A percentile compares a stretch with the other conserved stretches of the same genome.
Conservation (phyloP, 2,797 vertebrate species). For the Semaprochilodus insignis region DNA sequence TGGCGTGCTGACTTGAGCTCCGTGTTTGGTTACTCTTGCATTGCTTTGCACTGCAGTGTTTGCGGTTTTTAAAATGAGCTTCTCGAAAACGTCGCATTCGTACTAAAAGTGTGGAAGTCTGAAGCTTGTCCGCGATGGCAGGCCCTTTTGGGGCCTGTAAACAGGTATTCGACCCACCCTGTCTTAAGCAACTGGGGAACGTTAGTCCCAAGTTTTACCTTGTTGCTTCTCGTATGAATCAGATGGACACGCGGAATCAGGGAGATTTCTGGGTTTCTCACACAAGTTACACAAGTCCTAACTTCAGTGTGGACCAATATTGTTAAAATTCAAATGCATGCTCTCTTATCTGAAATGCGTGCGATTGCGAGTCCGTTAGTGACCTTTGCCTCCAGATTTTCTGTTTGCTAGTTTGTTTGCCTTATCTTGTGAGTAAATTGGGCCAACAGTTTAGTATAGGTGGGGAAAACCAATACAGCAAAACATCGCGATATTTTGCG, state of each 20-base stretch:
- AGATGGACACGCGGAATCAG: neutral
- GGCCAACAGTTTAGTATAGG: neutral
- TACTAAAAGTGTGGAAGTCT: too few species aligned
- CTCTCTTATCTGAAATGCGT: neutral
- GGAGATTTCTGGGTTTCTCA: neutral
- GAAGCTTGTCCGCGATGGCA: neutral
- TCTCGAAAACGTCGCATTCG: neutral
- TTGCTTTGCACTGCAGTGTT: conserved; percentile 16
- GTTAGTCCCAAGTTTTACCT: neutral
- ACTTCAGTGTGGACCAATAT: too few species aligned
- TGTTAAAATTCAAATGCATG: too few species aligned
- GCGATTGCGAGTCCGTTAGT: neutral
- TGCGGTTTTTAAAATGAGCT: neutral
- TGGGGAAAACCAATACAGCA: neutral
- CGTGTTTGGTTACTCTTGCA: neutral
- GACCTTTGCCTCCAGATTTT: neutral
- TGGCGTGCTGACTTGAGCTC: neutral
- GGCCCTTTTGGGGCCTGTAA: neutral
- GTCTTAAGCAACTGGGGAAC: neutral
- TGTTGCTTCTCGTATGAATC: neutral
- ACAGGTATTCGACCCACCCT: neutral
- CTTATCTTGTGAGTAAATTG: neutral
- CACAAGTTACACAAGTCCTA: neutral
- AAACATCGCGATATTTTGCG: too few species aligned
- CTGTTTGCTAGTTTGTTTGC: neutral